Conservation (phyloP, 2,113 vertebrate species). For the Macaca mulatta region DNA sequence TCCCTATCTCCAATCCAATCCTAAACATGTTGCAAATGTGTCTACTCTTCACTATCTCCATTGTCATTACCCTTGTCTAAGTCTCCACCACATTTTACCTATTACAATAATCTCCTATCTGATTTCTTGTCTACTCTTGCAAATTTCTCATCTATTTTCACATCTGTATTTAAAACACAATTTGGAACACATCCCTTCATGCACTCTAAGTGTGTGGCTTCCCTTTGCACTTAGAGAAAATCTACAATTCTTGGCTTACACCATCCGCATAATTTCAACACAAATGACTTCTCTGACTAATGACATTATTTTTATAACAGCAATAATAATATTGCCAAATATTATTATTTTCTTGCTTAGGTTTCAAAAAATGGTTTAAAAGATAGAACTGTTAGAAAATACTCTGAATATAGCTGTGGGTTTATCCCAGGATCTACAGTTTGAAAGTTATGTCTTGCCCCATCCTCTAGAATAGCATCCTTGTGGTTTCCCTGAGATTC, state of each 20-base stretch:
- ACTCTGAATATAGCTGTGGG: not conserved
- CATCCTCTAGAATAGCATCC: not conserved
- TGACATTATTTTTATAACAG: not conserved
- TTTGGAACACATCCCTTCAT: not conserved
- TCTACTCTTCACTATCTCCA: not conserved
- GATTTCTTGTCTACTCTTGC: not conserved
- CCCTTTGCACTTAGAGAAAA: not conserved
- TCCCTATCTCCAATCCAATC: not conserved
- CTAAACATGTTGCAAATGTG: not conserved
- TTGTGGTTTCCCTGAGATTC: not conserved
- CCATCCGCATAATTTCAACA: not conserved
- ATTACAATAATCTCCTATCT: not conserved
- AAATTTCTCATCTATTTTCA: not conserved
- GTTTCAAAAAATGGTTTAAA: constrained; percentile 35
- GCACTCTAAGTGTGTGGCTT: not conserved
- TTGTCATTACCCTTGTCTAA: not conserved
- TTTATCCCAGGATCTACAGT: not conserved
- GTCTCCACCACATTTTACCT: not conserved
- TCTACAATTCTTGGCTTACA: not conserved
- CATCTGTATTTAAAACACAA: not conserved
- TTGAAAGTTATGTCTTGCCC: not conserved
- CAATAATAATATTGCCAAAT: not conserved
- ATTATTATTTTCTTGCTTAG: constrained; percentile 4
- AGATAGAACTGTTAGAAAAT: not conserved
- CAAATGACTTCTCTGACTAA: not conserved